phyloP scores from a whole-genome alignment of 2,888 invertebrate species.

The Oxyteleia sp. region DNA sequence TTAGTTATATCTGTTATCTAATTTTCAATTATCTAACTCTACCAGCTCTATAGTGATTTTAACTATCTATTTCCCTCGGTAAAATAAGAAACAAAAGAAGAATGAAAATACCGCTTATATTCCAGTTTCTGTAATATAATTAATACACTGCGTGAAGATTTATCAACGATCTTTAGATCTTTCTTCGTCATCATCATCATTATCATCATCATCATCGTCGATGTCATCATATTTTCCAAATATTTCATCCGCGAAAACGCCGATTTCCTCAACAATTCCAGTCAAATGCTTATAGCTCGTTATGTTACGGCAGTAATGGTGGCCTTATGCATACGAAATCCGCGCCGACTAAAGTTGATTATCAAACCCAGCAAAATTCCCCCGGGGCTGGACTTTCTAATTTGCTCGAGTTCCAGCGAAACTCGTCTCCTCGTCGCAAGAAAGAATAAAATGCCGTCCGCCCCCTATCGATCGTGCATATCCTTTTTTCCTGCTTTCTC shows the following conservation, averaged over 20 bases:
- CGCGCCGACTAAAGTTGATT: slow-evolving; percentile 46
- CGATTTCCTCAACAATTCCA: slow-evolving; percentile 17
- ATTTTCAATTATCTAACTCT: too few relatives aligned
- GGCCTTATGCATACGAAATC: slow-evolving; percentile 62
- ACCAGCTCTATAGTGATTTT: too few relatives aligned
- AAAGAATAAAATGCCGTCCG: slow-evolving; percentile 33
- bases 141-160: too few relatives aligned
- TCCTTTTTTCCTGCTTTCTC: too few relatives aligned
- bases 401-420: slow-evolving; percentile 42
- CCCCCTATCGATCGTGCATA: slow-evolving; percentile 26
- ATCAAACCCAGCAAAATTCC: slow-evolving; percentile 43
- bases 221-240: slow-evolving; percentile 23
- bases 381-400: slow-evolving; percentile 51
- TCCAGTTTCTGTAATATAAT: too few relatives aligned
- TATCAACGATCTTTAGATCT: too few relatives aligned
- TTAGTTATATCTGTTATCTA: too few relatives aligned
- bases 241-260: slow-evolving; percentile 9
- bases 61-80: too few relatives aligned
- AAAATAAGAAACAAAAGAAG: too few relatives aligned
- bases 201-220: too few relatives aligned
- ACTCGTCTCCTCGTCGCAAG: slow-evolving; percentile 34
- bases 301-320: slow-evolving; percentile 44
- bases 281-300: slow-evolving; percentile 43
- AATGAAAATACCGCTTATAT: too few relatives aligned
- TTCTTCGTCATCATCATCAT: too few relatives aligned